These are phyloP conservation scores for Nomada ruficornis DNA, from an alignment of 2,888 invertebrate species.

Conservation along the genomic window DNA sequence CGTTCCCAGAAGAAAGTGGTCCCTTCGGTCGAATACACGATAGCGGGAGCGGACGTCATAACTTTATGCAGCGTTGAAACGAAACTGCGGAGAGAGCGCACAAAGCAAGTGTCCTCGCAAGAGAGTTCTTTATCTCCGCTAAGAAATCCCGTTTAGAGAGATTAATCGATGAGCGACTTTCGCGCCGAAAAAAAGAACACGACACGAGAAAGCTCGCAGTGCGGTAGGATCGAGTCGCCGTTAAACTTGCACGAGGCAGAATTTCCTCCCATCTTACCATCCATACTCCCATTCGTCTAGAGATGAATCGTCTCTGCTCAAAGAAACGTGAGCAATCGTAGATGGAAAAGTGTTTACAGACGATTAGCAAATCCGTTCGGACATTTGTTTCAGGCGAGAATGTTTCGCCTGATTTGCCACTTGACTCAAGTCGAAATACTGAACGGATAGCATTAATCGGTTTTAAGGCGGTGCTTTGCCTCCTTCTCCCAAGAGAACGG, in stretches of 20 bases:
- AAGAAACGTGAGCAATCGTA: no score
- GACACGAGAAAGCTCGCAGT: slow-evolving; percentile 7
- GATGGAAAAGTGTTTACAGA: no score
- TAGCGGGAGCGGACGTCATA: neutral
- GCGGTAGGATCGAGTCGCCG: slow-evolving; percentile 16
- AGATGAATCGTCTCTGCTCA: no score
- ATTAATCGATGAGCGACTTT: slow-evolving; percentile 39
- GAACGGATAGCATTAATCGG: no score
- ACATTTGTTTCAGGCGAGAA: no score
- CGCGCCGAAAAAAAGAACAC: neutral
- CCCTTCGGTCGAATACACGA: neutral
- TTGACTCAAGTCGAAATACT: no score
- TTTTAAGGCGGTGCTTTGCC: neutral
- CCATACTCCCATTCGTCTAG: neutral
- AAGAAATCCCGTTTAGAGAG: slow-evolving; percentile 40
- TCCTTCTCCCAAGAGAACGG: neutral
- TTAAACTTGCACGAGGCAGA: slow-evolving; percentile 29
- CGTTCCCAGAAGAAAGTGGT: neutral
- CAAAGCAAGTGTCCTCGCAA: slow-evolving; percentile 2
- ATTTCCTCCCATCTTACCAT: slow-evolving; percentile 8
- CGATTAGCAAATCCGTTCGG: no score
- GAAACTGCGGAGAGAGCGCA: neutral
- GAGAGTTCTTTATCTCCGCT: slow-evolving; percentile 24
- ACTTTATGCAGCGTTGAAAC: slow-evolving; percentile 3
- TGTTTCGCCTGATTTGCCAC: no score